These are phyloP conservation scores for Dryas iulia DNA, from an alignment of 1,140 invertebrate genomes.

Conservation along the genomic window DNA sequence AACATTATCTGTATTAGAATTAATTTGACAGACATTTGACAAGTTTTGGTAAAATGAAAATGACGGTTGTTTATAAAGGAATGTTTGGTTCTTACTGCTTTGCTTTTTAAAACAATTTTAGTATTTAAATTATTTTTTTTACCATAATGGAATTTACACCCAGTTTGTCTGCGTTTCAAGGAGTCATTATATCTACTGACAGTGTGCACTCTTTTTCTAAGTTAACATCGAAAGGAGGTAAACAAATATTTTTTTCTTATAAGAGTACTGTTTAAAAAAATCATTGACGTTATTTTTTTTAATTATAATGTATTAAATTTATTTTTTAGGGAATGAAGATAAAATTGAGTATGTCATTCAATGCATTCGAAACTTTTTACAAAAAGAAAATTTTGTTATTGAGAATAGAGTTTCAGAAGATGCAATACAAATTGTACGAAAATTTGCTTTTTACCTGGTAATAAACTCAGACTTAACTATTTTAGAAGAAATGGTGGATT, in stretches of 20 bases:
- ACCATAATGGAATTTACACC: constrained; percentile 56
- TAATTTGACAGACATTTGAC: neutral
- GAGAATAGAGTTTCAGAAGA: constrained; percentile 39
- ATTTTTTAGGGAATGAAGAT: constrained; percentile 64
- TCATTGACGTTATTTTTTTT: neutral
- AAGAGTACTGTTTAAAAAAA: neutral
- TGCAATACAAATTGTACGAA: constrained; percentile 36
- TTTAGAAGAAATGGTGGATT: constrained; percentile 50
- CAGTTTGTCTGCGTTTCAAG: constrained; percentile 60
- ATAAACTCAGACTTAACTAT: constrained; percentile 57
- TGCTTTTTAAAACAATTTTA: neutral
- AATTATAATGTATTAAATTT: neutral
- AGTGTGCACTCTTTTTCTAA: constrained; percentile 53
- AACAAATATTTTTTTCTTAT: constrained; percentile 18
- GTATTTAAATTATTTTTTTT: neutral
- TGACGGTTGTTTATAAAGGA: neutral
- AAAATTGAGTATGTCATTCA: constrained; percentile 54
- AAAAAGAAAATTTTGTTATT: constrained; percentile 44
- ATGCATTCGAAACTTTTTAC: constrained; percentile 46
- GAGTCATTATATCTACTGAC: constrained; percentile 58
- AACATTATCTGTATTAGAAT: too few relatives aligned
- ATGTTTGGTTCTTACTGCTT: neutral
- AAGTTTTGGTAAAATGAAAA: neutral
- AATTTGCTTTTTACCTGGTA: constrained; percentile 62
- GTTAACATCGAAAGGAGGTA: constrained; percentile 62